Evolutionary conservation across 2,797 vertebrate species (phyloP).

Genomic region (Lacerta bilineata): DNA sequence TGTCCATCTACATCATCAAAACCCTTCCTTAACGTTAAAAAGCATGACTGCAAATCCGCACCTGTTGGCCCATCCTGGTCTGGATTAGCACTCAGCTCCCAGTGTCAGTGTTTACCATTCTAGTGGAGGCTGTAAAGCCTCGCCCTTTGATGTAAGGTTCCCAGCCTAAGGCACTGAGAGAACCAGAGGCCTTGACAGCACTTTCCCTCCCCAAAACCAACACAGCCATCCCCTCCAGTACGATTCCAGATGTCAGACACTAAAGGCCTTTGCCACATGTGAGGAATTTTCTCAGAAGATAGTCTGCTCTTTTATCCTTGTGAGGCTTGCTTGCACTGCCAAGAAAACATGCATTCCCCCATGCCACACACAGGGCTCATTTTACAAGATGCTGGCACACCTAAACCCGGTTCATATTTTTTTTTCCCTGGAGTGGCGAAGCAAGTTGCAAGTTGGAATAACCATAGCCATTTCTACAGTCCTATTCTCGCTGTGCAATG

Average conservation of each 20-base stretch:
- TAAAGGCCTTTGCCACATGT: constrained; percentile 6
- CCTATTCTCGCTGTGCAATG: background rate
- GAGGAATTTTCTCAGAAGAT: constrained; percentile 12
- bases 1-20: too few relatives aligned
- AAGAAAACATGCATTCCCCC: constrained; percentile 6
- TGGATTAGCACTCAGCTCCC: background rate
- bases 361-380: background rate
- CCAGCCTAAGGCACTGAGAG: background rate
- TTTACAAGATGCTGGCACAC: background rate
- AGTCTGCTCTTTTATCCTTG: background rate
- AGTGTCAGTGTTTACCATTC: background rate
- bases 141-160: background rate
- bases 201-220: background rate
- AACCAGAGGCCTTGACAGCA: background rate
- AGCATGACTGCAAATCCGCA: background rate
- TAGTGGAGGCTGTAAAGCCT: background rate
- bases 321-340: background rate
- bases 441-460: background rate
- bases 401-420: background rate
- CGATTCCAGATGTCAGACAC: constrained; percentile 24
- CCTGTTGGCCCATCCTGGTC: background rate
- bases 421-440: background rate
- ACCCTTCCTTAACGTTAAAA: too few relatives aligned
- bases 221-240: background rate
- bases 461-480: background rate